Conservation (phyloP, 2,113 vertebrate species). For the Scatophagus argus region DNA sequence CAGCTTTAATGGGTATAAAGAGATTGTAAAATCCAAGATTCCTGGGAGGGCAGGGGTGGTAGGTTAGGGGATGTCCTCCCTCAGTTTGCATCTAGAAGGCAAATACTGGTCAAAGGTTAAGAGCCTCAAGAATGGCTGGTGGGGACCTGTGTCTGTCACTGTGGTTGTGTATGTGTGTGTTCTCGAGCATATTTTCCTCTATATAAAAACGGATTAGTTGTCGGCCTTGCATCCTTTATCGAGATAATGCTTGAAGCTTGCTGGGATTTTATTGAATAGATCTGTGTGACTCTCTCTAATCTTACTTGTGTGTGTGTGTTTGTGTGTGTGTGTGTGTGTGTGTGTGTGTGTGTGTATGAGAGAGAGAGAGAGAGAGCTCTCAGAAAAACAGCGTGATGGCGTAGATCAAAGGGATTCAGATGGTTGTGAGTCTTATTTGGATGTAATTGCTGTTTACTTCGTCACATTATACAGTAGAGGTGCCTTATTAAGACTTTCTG, state of each 20-base stretch:
- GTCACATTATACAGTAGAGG: constrained; percentile 77
- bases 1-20: constrained; percentile 58
- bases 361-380: constrained; percentile 11
- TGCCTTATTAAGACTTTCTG: constrained; percentile 72
- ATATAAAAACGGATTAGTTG: constrained; percentile 77
- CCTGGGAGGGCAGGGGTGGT: not conserved
- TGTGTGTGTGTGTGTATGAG: constrained; percentile 17
- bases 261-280: constrained; percentile 69
- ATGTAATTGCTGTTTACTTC: constrained; percentile 81
- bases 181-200: constrained; percentile 66
- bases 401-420: constrained; percentile 74
- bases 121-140: constrained; percentile 5
- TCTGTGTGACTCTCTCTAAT: constrained; percentile 73
- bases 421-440: constrained; percentile 67
- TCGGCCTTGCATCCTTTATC: constrained; percentile 70
- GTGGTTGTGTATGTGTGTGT: constrained; percentile 14
- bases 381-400: constrained; percentile 50
- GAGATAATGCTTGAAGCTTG: constrained; percentile 69
- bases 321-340: constrained; percentile 31
- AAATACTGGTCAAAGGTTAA: constrained; percentile 42
- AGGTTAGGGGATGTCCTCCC: constrained; percentile 29
- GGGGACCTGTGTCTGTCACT: not conserved
- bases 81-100: constrained; percentile 30
- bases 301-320: constrained; percentile 45
- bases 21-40: constrained; percentile 50